Conservation (phyloP, 2,888 invertebrate genomes). For the Platycheirus albimanus region DNA sequence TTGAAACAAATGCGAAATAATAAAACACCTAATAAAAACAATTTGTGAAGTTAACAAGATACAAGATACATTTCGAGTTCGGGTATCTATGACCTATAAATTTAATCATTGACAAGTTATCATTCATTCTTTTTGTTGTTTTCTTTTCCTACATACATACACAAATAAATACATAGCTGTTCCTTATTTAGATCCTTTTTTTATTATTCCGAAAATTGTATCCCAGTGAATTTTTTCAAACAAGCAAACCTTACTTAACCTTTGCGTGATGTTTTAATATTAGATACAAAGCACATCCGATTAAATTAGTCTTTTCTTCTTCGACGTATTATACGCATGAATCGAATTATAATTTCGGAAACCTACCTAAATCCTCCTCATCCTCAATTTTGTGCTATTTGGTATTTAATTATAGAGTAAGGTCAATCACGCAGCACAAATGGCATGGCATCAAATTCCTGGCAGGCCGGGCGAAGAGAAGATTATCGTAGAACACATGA, state of each 20-base stretch:
- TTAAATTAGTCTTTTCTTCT: neutral
- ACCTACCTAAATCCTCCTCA: neutral
- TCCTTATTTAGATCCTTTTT: too few relatives aligned
- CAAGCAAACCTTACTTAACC: neutral
- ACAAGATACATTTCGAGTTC: neutral
- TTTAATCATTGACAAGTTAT: too few relatives aligned
- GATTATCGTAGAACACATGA: neutral
- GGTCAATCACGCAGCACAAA: neutral
- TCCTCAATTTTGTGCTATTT: neutral
- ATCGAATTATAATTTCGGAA: slow-evolving; percentile 4
- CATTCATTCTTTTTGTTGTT: too few relatives aligned
- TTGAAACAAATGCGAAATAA: too few relatives aligned
- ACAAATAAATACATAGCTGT: too few relatives aligned
- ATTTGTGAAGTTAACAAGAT: neutral
- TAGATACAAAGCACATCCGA: neutral
- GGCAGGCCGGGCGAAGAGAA: neutral
- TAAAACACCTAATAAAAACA: too few relatives aligned
- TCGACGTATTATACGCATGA: slow-evolving; percentile 5
- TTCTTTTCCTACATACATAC: too few relatives aligned
- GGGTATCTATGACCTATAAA: too few relatives aligned
- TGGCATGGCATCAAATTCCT: slow-evolving; percentile 12
- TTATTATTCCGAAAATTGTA: neutral
- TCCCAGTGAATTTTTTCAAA: neutral
- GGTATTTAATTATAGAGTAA: neutral
- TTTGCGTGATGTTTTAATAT: neutral